A percentile compares a stretch with the other conserved stretches of the same genome.
Evolutionary conservation across 2,888 invertebrate genomes (phyloP).

Genomic region (Drosophila tripunctata): DNA sequence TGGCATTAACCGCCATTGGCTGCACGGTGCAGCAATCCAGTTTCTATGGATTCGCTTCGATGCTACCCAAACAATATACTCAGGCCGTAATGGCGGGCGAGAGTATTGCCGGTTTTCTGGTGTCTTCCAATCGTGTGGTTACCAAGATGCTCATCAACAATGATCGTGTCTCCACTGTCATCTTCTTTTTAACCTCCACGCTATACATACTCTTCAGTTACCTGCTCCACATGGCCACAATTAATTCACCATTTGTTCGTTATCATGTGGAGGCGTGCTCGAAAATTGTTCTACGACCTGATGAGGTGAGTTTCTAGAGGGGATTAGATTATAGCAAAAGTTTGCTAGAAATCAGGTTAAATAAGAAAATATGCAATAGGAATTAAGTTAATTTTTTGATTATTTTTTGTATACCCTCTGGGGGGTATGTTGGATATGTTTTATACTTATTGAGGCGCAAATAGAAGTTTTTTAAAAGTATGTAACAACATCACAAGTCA

Average conservation of each 20-base stretch:
- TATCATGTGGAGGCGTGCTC: constrained; percentile 92
- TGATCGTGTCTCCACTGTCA: constrained; percentile 92
- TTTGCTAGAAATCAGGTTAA: too few species aligned
- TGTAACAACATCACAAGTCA: too few species aligned
- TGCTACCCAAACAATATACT: constrained; percentile 93
- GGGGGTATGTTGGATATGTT: too few species aligned
- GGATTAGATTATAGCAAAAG: too few species aligned
- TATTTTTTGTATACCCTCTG: too few species aligned
- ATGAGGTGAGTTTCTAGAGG: constrained; percentile 86
- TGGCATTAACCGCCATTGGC: constrained; percentile 93
- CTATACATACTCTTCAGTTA: constrained; percentile 91
- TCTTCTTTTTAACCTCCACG: constrained; percentile 93
- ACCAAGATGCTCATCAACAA: constrained; percentile 92
- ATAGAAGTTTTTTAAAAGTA: too few species aligned
- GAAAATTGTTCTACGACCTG: constrained; percentile 92
- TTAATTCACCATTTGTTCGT: constrained; percentile 92
- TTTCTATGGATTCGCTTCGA: constrained; percentile 96
- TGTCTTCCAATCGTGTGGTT: constrained; percentile 92
- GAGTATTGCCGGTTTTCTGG: constrained; percentile 93
- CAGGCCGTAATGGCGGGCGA: constrained; percentile 98
- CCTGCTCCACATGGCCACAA: constrained; percentile 90
- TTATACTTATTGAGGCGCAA: too few species aligned
- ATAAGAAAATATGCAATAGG: too few species aligned
- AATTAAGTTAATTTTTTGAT: too few species aligned
- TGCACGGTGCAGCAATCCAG: constrained; percentile 97